Base-by-base conservation (phyloP, 2,888 invertebrate genomes). In the Cantharis nigra region DNA sequence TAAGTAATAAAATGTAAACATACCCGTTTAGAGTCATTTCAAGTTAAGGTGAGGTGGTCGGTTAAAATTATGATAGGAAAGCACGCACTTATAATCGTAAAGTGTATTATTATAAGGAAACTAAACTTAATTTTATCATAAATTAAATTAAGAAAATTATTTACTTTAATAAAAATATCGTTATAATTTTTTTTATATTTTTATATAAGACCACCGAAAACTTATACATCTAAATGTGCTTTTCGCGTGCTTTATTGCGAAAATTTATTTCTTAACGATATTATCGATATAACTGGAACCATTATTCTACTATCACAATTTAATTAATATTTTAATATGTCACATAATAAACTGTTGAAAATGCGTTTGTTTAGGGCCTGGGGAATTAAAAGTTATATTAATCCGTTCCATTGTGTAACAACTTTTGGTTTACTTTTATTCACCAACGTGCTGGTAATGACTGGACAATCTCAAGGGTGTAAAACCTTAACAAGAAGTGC, bases 401-500 rank as follows among this genome's bases (percentile, higher is more conserved):
- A 67, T 26, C 65, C 18, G 20, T 67, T 67, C 23, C 7, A 67
- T 23, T 67, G 23, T 23, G 65, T 67, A 67, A 67, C 23, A 26
- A 67, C 65, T 67, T 67, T 67, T 67, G 65, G 16, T 71, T 64
- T 26, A 63, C 63, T 72, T 65, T 62, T 49, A 23, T 20, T 71
- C n/a, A 69, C 33, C 20, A 73, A 73, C 49, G 16, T 69, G 69
- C 62, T 33, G 69, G 23, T 73, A 72, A 69, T 73, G 69, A 67
- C 62, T 67, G 65, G 62, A 65, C 69, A 13, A 49, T 73, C 72
- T 49, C 10, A 67, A 69, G 72, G 69, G 69, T 67, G 62, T 69
- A 70, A 63, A 74, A 70, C 63, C 63, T 69, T 69, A 74, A 74
- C 74, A 70, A 70, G 30, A 74, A 74, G 74, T 63, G 63, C 63